Percentiles rank a stretch among this genome's conserved stretches.
These are phyloP conservation scores for Bovichtus variegatus DNA, from an alignment of 2,797 vertebrate genomes.

Conservation along the genomic window DNA sequence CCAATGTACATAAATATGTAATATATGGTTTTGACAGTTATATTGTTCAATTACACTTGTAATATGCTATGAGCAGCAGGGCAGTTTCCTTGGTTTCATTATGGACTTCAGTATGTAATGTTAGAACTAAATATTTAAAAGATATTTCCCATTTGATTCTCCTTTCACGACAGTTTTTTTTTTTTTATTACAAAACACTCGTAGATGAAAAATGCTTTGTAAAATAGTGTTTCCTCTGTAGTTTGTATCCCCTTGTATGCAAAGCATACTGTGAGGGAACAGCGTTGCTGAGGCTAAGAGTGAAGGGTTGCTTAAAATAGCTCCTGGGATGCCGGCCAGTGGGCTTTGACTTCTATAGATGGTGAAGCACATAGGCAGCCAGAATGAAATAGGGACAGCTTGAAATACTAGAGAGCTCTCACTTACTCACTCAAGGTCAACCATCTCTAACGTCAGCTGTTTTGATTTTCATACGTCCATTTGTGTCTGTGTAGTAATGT, in stretches of 20 bases:
- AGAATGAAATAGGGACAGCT: slow-evolving; percentile 92
- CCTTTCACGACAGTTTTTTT: neutral
- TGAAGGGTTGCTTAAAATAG: slow-evolving; percentile 93
- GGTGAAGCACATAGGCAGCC: slow-evolving; percentile 91
- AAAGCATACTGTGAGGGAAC: slow-evolving; percentile 82
- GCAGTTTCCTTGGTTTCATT: neutral
- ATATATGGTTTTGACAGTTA: neutral
- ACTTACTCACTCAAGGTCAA: slow-evolving; percentile 93
- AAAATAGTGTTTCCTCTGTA: neutral
- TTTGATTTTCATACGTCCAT: slow-evolving; percentile 69
- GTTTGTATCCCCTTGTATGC: slow-evolving; percentile 76
- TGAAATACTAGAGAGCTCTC: slow-evolving; percentile 90
- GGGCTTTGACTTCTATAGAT: slow-evolving; percentile 97
- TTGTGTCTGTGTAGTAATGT: slow-evolving; percentile 31
- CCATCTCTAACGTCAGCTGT: slow-evolving; percentile 90
- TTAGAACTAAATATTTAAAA: neutral
- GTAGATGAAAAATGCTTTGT: neutral
- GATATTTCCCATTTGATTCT: slow-evolving; percentile 5
- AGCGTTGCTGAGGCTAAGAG: slow-evolving; percentile 65
- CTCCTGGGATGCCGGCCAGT: slow-evolving; percentile 86
- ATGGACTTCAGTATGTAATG: neutral
- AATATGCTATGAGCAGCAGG: neutral
- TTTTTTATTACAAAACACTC: neutral
- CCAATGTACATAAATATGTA: neutral
- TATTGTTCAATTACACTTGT: neutral